Base-by-base conservation (phyloP, 1,140 invertebrate species). In the Macrocentrus cingulum region DNA sequence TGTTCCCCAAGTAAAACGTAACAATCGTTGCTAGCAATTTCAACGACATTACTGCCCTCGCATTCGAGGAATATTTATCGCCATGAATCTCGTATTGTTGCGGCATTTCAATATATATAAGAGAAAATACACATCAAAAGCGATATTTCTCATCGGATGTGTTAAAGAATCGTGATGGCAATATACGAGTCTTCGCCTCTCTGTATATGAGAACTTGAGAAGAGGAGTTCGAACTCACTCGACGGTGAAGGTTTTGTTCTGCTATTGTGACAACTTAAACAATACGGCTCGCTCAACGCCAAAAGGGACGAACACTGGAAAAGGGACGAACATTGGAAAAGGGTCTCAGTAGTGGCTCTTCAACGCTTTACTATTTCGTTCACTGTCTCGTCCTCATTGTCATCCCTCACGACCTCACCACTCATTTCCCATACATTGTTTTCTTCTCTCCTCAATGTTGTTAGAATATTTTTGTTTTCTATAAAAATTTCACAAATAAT, bases 261-360 rank as follows among this genome's bases (percentile, higher is more conserved):
- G 41, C 69, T 66, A 77, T 77, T 76, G 75, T 76, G 68, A 74
- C 68, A 73, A 73, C 63, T 73, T 67, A 67, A 76, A 76, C 75
- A 76, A 76, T 75, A 67, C 66, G 56, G 56, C 34, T 57, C 53
- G 59, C 61, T 59, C 25, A 46, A 57, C 55, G 57, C 56, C 50
- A 32, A 59, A 51, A 55, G 37, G 25, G 15, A 46, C 48, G 49
- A 20, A 42, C 22, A 48, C n/a, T n/a, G n/a, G n/a, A 32, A 59
- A 51, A 55, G 37, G 25, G 15, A 46, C 48, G 49, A 20, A 42
- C 22, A 48, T n/a, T n/a, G 29, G 23, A 32, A 36, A 48, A 34
- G n/a, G 51, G 15, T 51, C 18, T 39, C 25, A 34, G 13, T 51
- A 51, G 49, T 51, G 49, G 49, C 49, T 34, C 49, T 18, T 20